Base-by-base conservation (phyloP, 2,888 invertebrate species). In the Zhuqinia jingwanae region DNA sequence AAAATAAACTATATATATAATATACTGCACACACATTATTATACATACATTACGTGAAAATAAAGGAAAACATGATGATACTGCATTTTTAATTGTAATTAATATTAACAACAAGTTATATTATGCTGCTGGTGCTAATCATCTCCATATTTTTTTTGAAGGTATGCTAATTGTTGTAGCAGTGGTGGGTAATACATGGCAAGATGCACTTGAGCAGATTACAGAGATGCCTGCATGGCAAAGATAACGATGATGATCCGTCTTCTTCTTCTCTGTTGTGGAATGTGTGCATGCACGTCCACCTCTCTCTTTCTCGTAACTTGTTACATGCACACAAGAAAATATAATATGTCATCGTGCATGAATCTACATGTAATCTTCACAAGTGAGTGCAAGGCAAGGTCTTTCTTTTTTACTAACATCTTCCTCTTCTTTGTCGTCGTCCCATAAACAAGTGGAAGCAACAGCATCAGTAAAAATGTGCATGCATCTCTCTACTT, bases 341-440 rank as follows among this genome's bases (percentile, higher is more conserved):
- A 70, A 47, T 11, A 20, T 45, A 45, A 36, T 45, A 70, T 25
- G n/a, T 68, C 42, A 8, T 70, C 70, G 47, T 47, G 47, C 70
- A 70, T 70, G 70, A 70, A 47, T 70, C 70, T 70, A 70, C 70
- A 70, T 70, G 70, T 70, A 68, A 36, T 36, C 36, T 36, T 36
- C 36, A 36, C 20, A 53, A 53, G 1, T 11, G 25, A 70, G 70
- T 25, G 47, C 47, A 45, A 25, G 47, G 70, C 70, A 70, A 70
- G 70, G 70, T 70, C 70, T 50, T 36, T 30, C 36, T 65, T 65
- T n/a, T 30, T 65, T 42, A 3, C 1, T 17, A 50, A 70, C 10
- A 22, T 25, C n/a, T 15, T 70, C 25, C 47, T 47, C 47, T 42
- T 42, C 42, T n/a, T 63, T 17, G 27, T 60, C 25, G 13, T 60